Evolutionary conservation across 2,888 invertebrate species (phyloP).

Genomic region (Tuta absoluta): DNA sequence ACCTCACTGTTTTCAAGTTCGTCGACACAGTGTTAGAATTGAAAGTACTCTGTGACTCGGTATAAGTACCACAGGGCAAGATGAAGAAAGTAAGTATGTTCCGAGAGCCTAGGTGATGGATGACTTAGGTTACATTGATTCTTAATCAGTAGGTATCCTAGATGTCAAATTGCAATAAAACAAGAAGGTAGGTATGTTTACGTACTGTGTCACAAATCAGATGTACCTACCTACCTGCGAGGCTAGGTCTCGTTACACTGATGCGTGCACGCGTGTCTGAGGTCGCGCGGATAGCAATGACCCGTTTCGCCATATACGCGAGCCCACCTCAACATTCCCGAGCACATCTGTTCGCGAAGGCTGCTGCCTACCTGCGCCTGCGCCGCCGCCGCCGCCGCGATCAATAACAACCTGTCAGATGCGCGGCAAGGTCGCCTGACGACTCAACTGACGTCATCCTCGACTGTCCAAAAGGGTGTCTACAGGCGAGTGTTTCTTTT

Average conservation of each 20-base stretch:
- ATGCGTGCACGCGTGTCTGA: conserved; percentile 26
- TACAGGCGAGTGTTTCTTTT: not conserved
- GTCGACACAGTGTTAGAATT: too few species aligned
- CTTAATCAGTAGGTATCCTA: too few species aligned
- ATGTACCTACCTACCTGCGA: too few species aligned
- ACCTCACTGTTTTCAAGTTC: too few species aligned
- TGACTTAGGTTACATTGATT: not conserved
- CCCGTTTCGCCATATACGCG: conserved; percentile 43
- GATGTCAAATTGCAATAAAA: too few species aligned
- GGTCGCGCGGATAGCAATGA: conserved; percentile 42
- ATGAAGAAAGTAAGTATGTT: too few species aligned
- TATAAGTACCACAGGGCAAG: too few species aligned
- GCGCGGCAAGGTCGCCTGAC: conserved; percentile 21
- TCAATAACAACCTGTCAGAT: conserved; percentile 24
- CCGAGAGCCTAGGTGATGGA: too few species aligned
- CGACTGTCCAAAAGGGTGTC: not conserved
- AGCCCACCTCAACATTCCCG: conserved; percentile 34
- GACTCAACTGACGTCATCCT: conserved; percentile 25
- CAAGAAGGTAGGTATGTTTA: too few species aligned
- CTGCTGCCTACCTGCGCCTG: conserved; percentile 28
- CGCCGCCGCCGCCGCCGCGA: conserved; percentile 14
- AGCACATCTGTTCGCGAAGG: conserved; percentile 40
- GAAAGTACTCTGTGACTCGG: too few species aligned
- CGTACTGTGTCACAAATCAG: too few species aligned
- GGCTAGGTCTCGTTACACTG: not conserved